Conservation (phyloP, 2,888 invertebrate species). For the Bembecia ichneumoniformis region DNA sequence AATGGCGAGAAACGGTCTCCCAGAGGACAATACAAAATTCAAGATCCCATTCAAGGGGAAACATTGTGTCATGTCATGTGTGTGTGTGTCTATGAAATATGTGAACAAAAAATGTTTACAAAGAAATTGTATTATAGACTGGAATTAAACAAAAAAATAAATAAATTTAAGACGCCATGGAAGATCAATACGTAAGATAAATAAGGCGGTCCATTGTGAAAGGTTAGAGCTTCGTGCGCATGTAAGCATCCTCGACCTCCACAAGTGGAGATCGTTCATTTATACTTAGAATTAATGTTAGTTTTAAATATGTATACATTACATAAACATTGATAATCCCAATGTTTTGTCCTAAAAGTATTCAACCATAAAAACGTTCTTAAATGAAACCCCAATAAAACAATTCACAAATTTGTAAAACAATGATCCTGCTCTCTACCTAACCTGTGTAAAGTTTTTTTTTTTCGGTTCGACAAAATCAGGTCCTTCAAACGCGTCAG, state of each 20-base stretch:
- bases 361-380: neutral
- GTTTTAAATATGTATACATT: too few species aligned
- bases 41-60: slow-evolving; percentile 37
- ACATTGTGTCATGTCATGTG: slow-evolving; percentile 41
- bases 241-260: slow-evolving; percentile 18
- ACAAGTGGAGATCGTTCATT: neutral
- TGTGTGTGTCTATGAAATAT: slow-evolving; percentile 37
- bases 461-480: slow-evolving; percentile 58
- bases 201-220: slow-evolving; percentile 51
- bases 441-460: slow-evolving; percentile 6
- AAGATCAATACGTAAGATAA: slow-evolving; percentile 61
- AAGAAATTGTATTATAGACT: slow-evolving; percentile 49
- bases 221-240: slow-evolving; percentile 23
- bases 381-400: slow-evolving; percentile 30
- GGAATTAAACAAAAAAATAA: slow-evolving; percentile 28
- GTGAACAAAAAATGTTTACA: slow-evolving; percentile 58
- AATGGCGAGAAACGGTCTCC: slow-evolving; percentile 17
- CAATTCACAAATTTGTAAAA: slow-evolving; percentile 52
- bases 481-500: slow-evolving; percentile 59
- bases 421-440: slow-evolving; percentile 38
- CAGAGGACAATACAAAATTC: slow-evolving; percentile 37
- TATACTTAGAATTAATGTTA: too few species aligned
- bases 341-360: too few species aligned
- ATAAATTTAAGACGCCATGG: slow-evolving; percentile 35
- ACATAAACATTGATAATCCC: too few species aligned